Evolutionary conservation across 2,888 invertebrate species (phyloP).

Genomic region (Epistrophella euchroma): DNA sequence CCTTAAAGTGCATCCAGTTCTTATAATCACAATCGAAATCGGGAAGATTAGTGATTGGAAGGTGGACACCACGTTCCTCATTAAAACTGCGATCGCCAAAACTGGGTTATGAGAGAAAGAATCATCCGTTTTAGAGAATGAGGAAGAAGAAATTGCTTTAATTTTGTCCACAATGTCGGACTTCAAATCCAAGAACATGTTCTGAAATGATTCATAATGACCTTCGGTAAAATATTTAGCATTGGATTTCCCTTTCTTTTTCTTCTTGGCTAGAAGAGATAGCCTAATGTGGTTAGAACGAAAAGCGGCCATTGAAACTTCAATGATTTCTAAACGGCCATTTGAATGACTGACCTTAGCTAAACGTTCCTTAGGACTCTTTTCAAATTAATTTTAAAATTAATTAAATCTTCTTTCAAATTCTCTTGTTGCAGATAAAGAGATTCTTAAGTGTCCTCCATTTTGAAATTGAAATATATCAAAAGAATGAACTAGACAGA

Average conservation of each 20-base stretch:
- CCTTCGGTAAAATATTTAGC: background rate
- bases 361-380: background rate
- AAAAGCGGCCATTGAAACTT: background rate
- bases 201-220: background rate
- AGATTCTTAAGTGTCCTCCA: background rate
- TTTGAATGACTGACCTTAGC: slow-evolving; percentile 15
- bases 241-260: background rate
- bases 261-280: background rate
- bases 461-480: too few relatives aligned
- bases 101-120: background rate
- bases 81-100: background rate
- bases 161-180: slow-evolving; percentile 6
- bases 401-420: background rate
- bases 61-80: background rate
- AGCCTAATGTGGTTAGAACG: slow-evolving; percentile 5
- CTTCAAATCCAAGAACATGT: background rate
- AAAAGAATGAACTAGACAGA: too few relatives aligned
- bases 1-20: background rate
- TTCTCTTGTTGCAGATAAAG: background rate
- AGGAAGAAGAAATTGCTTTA: background rate
- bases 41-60: background rate
- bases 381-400: background rate
- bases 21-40: background rate
- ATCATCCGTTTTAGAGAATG: background rate
- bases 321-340: slow-evolving; percentile 1